Base-by-base conservation (phyloP, 2,888 invertebrate species). In the Diploptera punctata region DNA sequence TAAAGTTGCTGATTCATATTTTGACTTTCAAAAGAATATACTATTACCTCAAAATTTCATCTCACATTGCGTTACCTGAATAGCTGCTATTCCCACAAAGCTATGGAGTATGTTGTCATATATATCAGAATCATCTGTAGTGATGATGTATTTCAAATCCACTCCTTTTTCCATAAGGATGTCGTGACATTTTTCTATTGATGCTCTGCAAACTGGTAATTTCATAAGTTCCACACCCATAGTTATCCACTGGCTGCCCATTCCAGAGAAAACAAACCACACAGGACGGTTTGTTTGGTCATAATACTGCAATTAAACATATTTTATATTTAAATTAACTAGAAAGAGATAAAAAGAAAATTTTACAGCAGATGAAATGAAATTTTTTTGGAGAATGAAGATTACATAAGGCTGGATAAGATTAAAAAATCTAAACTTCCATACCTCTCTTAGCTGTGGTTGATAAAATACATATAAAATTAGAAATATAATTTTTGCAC, bases 251-350 rank as follows among this genome's bases (percentile, higher is more conserved):
- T 92, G 92, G 21, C 89, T 88, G 7, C 92, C 92, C 92, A 93
- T 92, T 44, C 92, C 92, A 73, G 91, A 88, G 83, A 90, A 91
- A 24, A 91, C 85, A 79, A 87, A 91, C 90, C 91, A 93, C 31
- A 85, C 79, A 65, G 89, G 89, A 5, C 84, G 79, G 7, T 29
- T 31, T n/a, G 16, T 18, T 19, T n/a, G 18, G 7, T 54, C 19
- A 13, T 68, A 54, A 33, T 54, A n/a, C 49, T 68, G 68, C 10
- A 68, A 49, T 18, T 13, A 38, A 38, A 13, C 13, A 38, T n/a
- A n/a, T n/a, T 38, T 38, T 9, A 38, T 38, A 13, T 38, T 13
- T 38, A 38, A 38, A 38, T 38, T 9, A 9, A 13, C 38, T 38
- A 5, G 5, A 38, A 9, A 38, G 5, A 38, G 38, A 5, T 9